Percentiles rank a stretch among this genome's conserved stretches.
Evolutionary conservation across 2,113 vertebrate genomes (phyloP).

Genomic region (Scophthalmus maximus): DNA sequence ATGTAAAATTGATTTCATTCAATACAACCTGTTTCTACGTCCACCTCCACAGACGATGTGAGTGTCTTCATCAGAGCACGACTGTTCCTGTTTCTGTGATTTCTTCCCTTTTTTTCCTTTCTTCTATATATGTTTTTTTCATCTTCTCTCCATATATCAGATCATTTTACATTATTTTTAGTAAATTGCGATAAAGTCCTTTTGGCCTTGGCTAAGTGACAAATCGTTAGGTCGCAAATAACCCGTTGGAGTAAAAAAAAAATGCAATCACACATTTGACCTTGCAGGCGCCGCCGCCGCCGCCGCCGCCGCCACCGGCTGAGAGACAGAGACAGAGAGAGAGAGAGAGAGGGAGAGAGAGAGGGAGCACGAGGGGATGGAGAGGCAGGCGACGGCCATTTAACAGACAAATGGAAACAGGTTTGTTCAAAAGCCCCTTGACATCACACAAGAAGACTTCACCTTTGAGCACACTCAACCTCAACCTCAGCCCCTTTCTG

Average conservation of each 20-base stretch:
- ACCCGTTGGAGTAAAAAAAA: slow-evolving; percentile 50
- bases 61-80: too few species aligned
- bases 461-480: slow-evolving; percentile 45
- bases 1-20: neutral
- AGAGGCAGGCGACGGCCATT: slow-evolving; percentile 46
- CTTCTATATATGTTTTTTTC: neutral
- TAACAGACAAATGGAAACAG: slow-evolving; percentile 53
- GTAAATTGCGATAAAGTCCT: slow-evolving; percentile 54
- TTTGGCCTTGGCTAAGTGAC: slow-evolving; percentile 7
- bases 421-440: slow-evolving; percentile 48
- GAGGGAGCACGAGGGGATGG: slow-evolving; percentile 17
- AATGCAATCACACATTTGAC: slow-evolving; percentile 60
- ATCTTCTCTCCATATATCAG: slow-evolving; percentile 1
- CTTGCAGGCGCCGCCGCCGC: slow-evolving; percentile 39
- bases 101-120: neutral
- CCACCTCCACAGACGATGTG: too few species aligned
- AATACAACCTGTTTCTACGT: too few species aligned
- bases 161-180: slow-evolving; percentile 18
- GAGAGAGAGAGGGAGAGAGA: too few species aligned
- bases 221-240: slow-evolving; percentile 27
- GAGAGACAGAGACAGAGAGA: too few species aligned
- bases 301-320: slow-evolving; percentile 21
- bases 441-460: slow-evolving; percentile 42
- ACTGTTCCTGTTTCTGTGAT: neutral
- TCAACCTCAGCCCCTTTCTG: slow-evolving; percentile 1